Evolutionary conservation across 2,888 invertebrate genomes (phyloP).

Genomic region (Stenodera caucasica): DNA sequence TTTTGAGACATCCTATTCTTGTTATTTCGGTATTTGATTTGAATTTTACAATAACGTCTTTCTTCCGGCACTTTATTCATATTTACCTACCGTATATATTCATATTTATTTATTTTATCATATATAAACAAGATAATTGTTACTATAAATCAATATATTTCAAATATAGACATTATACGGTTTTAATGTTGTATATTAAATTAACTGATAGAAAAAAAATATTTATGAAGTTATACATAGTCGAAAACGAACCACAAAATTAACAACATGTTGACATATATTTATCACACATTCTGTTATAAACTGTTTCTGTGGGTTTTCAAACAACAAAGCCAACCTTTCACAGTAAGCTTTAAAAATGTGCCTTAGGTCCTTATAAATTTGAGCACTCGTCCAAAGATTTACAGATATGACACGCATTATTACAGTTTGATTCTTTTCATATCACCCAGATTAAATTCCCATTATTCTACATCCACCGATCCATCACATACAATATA

Average conservation of each 20-base stretch:
- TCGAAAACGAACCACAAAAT: conserved; percentile 24
- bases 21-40: conserved; percentile 55
- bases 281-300: conserved; percentile 33
- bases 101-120: not conserved
- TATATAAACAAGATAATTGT: conserved; percentile 7
- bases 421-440: conserved; percentile 45
- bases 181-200: not conserved
- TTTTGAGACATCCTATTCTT: conserved; percentile 53
- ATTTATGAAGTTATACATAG: not conserved
- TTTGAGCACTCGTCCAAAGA: conserved; percentile 35
- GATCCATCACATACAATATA: conserved; percentile 41
- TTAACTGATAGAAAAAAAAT: not conserved
- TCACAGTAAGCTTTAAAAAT: conserved; percentile 38
- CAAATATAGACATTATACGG: not conserved
- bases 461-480: conserved; percentile 37
- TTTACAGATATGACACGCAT: conserved; percentile 46
- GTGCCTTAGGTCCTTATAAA: conserved; percentile 33
- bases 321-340: conserved; percentile 33
- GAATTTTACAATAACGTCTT: conserved; percentile 46
- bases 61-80: conserved; percentile 31
- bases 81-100: not conserved
- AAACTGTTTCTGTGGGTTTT: conserved; percentile 30
- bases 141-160: not conserved
- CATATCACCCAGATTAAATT: conserved; percentile 31
- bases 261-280: conserved; percentile 36